Evolutionary conservation across 2,113 vertebrate species (phyloP), one percentile per base, ranked within the genome.

Genomic region (Marmota flaviventris): DNA sequence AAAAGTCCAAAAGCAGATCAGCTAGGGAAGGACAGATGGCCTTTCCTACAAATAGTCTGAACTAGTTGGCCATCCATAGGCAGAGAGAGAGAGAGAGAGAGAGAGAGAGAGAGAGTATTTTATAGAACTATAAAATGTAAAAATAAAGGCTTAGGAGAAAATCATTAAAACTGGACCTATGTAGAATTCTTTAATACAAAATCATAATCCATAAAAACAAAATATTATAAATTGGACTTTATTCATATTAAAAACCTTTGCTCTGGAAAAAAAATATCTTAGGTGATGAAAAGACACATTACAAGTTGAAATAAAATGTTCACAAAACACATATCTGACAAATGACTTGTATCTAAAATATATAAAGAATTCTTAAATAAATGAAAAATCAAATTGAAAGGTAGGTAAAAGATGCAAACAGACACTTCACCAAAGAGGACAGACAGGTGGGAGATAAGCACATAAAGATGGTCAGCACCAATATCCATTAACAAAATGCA

Each of bases 231-330:
- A 51, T 27, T 92, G 70, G 34, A 51, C n/a, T 85, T 73, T 11
- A 85, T 29, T 86, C 22, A 89, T 58, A 70, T 86, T 29, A 53
- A 73, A 95, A 86, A 61, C 4, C 37, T 89, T 58, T 82, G 48
- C 48, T 45, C 45, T 45, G 8, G 45, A 45, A 45, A 45, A 63
- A 75, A 56, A 78, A 8, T 81, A 5, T 87, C 39, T 96, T 81
- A 90, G 86, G 45, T 88, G 10, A 88, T 69, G 45, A 85, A 88
- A 96, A 95, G 56, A 79, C 25, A 77, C 84, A 48, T 34, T 48
- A 88, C 1, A 85, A 85, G 25, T 63, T 85, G 48, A 82, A 81
- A 84, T 70, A 32, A 81, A 73, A 88, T 86, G 81, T 87, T 79
- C 79, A 6, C 48, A 45, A 79, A 94, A 67, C 9, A 39, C 8